These are phyloP conservation scores for Pampusana beccarii DNA, from an alignment of 2,113 vertebrate genomes.

Conservation along the genomic window DNA sequence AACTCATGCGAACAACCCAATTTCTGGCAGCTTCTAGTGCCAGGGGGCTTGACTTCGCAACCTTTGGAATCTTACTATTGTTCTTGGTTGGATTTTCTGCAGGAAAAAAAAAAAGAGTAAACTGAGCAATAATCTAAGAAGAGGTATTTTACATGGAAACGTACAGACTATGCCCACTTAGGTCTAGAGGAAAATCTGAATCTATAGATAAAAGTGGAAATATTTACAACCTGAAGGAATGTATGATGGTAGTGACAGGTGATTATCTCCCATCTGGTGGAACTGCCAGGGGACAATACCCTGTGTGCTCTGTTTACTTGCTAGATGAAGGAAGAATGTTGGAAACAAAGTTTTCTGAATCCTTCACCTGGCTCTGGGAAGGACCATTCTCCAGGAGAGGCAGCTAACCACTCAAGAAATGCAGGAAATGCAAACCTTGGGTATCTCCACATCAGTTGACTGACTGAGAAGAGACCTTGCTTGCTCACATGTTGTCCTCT, in stretches of 20 bases:
- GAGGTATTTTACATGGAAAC: not conserved
- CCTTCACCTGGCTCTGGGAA: not conserved
- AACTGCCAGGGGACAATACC: not conserved
- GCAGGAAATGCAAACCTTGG: not conserved
- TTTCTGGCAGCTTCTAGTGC: constrained; percentile 1
- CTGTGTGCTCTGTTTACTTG: not conserved
- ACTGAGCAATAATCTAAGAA: not conserved
- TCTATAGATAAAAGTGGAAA: not conserved
- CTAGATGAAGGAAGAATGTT: not conserved
- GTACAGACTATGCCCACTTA: not conserved
- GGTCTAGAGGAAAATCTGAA: not conserved
- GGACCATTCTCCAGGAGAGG: not conserved
- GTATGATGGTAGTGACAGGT: not conserved
- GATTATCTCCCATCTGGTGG: not conserved
- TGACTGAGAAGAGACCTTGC: not conserved
- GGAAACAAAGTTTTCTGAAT: not conserved
- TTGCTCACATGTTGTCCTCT: not conserved
- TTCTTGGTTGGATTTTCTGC: constrained; percentile 16
- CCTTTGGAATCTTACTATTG: not conserved
- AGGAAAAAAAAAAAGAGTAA: not conserved
- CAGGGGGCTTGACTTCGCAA: not conserved
- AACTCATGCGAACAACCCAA: not conserved
- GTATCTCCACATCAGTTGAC: not conserved
- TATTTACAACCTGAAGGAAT: not conserved
- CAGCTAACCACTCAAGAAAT: not conserved